Conservation (phyloP, 2,797 vertebrate genomes). For the Threskiornis aethiopicus region DNA sequence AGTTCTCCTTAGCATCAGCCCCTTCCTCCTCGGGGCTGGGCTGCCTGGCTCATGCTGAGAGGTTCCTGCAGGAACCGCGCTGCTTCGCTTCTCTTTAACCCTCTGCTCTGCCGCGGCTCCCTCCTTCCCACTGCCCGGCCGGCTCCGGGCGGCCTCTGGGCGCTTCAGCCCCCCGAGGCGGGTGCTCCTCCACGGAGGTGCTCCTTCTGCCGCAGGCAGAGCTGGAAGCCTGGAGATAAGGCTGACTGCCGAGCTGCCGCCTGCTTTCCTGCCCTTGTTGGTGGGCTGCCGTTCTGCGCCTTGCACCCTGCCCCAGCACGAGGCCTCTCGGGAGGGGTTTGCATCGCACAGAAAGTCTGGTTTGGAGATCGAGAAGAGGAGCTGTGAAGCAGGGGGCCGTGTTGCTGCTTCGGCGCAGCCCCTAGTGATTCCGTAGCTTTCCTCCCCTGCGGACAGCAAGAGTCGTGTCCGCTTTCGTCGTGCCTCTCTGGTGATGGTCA, state of each 20-base stretch:
- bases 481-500: not conserved
- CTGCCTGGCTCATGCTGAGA: not conserved
- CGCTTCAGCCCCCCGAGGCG: not conserved
- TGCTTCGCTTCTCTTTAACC: not conserved
- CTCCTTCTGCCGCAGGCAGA: not conserved
- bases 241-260: not conserved
- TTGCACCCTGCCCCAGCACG: not conserved
- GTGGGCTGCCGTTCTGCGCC: not conserved
- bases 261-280: not conserved
- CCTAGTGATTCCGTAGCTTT: not conserved
- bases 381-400: not conserved
- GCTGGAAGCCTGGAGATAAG: not conserved
- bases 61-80: not conserved
- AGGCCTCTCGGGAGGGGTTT: not conserved
- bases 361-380: not conserved
- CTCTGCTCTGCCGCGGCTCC: accelerated
- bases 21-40: not conserved
- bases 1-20: not conserved
- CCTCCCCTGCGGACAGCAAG: accelerated
- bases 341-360: not conserved
- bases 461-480: not conserved
- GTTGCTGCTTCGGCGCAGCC: not conserved
- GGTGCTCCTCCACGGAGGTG: accelerated
- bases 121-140: not conserved
- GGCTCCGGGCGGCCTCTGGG: not conserved